Base-by-base conservation (phyloP, 1,140 invertebrate genomes). In the Calliphora vicina region DNA sequence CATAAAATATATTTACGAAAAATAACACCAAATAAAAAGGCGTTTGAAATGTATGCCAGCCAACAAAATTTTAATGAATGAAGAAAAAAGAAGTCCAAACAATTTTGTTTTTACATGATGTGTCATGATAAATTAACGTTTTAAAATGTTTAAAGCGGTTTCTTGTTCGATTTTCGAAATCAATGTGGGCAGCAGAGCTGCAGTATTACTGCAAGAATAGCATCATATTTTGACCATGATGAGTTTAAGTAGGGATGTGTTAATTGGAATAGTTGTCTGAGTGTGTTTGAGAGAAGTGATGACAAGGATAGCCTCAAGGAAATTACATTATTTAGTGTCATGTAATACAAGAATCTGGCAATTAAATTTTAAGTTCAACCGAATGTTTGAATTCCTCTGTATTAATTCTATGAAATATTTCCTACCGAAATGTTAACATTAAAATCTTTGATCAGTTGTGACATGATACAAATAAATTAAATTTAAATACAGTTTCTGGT, bases 91-190 rank as follows among this genome's bases (percentile, higher is more conserved):
- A 57, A 57, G 50, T 57, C 50, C n/a, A 57, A 2, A 57, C 12
- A 15, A 17, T 57, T 57, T 76, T 76, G 73, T 76, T 76, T 76
- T 76, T 76, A 76, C 73, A 76, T 76, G 35, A 42, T 42, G 73
- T 76, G 73, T 76, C 73, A 76, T 5, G 15, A 57, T 57, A 57
- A 57, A 57, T 57, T 57, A 57, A 57, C 50, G 50, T 57, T 57
- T 57, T 57, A 6, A n/a, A 17, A n/a, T 57, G 50, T 17, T 57
- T 57, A n/a, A n/a, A 57, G 50, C 50, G 15, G 50, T 5, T 57
- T 17, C n/a, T 57, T n/a, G 15, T 57, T 35, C 35, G 35, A 35
- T 57, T 57, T n/a, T 15, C 6, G 15, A 17, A 57, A 57, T n/a
- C 50, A 15, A 17, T 57, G 50, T 57, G n/a, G 50, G 50, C 50